These are phyloP conservation scores for Athalia cordata DNA, from an alignment of 2,888 invertebrate species.

Conservation along the genomic window DNA sequence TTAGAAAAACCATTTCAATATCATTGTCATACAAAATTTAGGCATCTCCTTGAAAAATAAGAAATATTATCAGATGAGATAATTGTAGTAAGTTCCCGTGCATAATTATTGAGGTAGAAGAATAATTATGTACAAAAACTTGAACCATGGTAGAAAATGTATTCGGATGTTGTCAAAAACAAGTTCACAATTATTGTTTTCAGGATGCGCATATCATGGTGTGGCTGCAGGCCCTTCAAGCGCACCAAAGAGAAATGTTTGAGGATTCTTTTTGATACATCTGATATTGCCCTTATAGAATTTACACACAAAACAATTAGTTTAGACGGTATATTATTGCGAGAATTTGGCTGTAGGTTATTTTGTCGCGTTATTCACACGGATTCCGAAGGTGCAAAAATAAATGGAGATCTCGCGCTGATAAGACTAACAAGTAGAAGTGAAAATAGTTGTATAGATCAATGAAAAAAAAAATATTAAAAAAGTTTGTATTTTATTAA, in stretches of 20 bases:
- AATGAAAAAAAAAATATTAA: constrained; percentile 45
- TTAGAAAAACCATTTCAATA: background rate
- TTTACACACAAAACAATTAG: background rate
- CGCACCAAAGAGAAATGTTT: constrained; percentile 55
- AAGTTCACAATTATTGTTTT: constrained; percentile 59
- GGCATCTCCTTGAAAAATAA: too few relatives aligned
- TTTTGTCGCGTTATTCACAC: too few relatives aligned
- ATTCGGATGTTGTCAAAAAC: constrained; percentile 53
- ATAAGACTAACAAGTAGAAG: background rate
- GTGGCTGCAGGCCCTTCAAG: constrained; percentile 53
- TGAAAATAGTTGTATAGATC: background rate
- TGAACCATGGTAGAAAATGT: constrained; percentile 16
- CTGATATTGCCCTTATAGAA: constrained; percentile 6
- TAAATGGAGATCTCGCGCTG: too few relatives aligned
- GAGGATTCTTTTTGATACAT: constrained; percentile 46
- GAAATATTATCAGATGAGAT: too few relatives aligned
- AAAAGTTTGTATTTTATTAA: constrained; percentile 54
- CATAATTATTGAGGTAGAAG: background rate
- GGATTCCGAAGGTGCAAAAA: too few relatives aligned
- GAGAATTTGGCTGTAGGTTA: background rate
- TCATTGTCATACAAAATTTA: too few relatives aligned
- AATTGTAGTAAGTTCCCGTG: too few relatives aligned
- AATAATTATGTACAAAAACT: constrained; percentile 8
- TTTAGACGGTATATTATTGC: background rate
- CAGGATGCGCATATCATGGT: constrained; percentile 58